A percentile compares a stretch with the other conserved stretches of the same genome.
phyloP scores from a whole-genome alignment of 2,888 invertebrate genomes.

The Sarcophaga caerulescens region DNA sequence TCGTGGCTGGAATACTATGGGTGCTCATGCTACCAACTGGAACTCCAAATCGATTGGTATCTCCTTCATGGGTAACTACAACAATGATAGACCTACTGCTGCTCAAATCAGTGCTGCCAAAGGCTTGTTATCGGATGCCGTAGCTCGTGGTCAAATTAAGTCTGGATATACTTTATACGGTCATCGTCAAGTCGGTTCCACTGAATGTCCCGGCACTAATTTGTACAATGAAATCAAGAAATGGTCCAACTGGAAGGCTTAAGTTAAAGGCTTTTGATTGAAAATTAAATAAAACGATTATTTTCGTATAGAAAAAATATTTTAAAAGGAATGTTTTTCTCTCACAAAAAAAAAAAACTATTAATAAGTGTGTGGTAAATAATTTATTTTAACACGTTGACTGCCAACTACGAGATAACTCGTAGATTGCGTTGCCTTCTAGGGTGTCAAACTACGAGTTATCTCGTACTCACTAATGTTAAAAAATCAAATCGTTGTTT shows the following conservation, averaged over 20 bases:
- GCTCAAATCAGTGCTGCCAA: constrained; percentile 73
- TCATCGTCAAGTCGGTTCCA: constrained; percentile 76
- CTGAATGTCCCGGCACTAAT: constrained; percentile 78
- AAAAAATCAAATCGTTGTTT: too few species aligned
- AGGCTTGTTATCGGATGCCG: constrained; percentile 73
- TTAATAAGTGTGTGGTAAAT: too few species aligned
- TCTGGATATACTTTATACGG: constrained; percentile 76
- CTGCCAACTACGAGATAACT: too few species aligned
- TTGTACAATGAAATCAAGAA: constrained; percentile 76
- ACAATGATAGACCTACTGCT: constrained; percentile 71
- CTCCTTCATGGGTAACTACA: constrained; percentile 77
- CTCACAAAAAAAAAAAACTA: too few species aligned
- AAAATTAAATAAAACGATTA: too few species aligned
- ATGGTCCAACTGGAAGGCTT: constrained; percentile 77
- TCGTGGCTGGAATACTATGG: constrained; percentile 76
- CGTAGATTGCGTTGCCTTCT: too few species aligned
- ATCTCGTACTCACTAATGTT: too few species aligned
- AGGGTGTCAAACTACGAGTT: too few species aligned
- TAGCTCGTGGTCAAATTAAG: constrained; percentile 73
- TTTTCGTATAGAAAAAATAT: too few species aligned
- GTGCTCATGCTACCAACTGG: constrained; percentile 77
- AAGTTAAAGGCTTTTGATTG: constrained; percentile 31
- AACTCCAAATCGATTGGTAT: constrained; percentile 77
- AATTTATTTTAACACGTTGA: too few species aligned
- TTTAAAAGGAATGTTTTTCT: too few species aligned